phyloP scores from a whole-genome alignment of 2,113 vertebrate species.

The Lonchura striata region DNA sequence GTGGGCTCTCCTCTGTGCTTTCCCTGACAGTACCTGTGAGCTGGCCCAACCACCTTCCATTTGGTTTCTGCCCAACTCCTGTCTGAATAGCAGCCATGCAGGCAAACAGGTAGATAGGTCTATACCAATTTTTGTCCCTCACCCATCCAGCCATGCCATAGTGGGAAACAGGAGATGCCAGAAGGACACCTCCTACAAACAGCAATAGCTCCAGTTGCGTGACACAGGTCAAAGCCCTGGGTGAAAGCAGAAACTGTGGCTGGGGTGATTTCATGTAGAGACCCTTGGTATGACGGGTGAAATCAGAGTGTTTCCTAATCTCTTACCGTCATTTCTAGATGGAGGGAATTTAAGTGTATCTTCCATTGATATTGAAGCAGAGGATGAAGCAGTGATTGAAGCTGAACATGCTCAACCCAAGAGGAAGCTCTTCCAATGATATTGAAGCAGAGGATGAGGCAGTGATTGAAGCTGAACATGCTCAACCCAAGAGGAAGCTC shows the following conservation, averaged over 20 bases:
- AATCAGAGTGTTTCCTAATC: background rate
- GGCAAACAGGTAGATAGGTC: background rate
- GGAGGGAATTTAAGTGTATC: conserved; percentile 69
- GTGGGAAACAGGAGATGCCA: background rate
- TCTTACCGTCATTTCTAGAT: conserved; percentile 61
- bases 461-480: conserved; percentile 64
- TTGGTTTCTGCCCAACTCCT: background rate
- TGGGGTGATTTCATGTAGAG: background rate
- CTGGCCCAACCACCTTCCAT: background rate
- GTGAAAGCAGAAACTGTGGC: background rate
- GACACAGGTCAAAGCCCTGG: background rate
- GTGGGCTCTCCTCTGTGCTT: background rate
- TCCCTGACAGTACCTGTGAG: background rate
- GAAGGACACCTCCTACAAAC: background rate
- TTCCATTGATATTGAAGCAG: conserved; percentile 64
- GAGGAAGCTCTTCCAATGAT: conserved; percentile 64
- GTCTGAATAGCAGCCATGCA: background rate
- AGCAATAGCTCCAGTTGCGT: background rate
- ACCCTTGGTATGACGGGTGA: background rate
- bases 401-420: conserved; percentile 65
- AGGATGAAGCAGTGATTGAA: conserved; percentile 65
- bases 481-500: conserved; percentile 69
- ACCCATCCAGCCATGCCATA: background rate
- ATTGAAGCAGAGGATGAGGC: conserved; percentile 64
- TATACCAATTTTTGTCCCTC: background rate